These are phyloP conservation scores for Andrena bicolor DNA, from an alignment of 2,888 invertebrate genomes.

Conservation along the genomic window DNA sequence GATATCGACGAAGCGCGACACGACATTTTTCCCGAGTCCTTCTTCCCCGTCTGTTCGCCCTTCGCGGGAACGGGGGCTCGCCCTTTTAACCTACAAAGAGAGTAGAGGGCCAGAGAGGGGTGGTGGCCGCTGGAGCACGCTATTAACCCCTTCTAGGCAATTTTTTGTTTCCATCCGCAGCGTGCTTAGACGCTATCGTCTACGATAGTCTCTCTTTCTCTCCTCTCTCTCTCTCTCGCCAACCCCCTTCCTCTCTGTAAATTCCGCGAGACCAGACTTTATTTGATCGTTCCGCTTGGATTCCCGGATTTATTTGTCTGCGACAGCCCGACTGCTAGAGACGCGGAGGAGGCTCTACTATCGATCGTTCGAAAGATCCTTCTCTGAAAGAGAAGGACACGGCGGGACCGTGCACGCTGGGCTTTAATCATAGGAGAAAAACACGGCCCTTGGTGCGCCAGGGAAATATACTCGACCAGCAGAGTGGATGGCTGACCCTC, in stretches of 20 bases:
- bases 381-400: conserved; percentile 12
- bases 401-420: conserved; percentile 4
- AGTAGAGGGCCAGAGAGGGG: not conserved
- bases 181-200: conserved; percentile 14
- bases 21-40: conserved; percentile 28
- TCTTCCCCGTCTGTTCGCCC: conserved; percentile 3
- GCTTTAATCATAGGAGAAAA: conserved; percentile 21
- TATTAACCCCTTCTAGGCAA: conserved; percentile 23
- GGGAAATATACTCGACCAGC: conserved; percentile 15
- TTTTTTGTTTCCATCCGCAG: conserved; percentile 14
- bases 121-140: conserved; percentile 37
- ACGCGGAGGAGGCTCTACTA: conserved; percentile 5
- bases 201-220: not conserved
- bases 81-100: conserved; percentile 51
- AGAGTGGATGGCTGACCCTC: conserved; percentile 40
- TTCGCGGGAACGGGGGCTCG: conserved; percentile 6
- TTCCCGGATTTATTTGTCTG: conserved; percentile 34
- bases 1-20: conserved; percentile 36
- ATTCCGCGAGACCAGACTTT: conserved; percentile 16
- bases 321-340: conserved; percentile 17
- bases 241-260: not conserved
- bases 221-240: not conserved
- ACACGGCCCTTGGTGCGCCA: not conserved
- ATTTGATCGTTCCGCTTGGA: conserved; percentile 35
- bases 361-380: conserved; percentile 38